These are phyloP conservation scores for Carpatolechia fugitivella DNA, from an alignment of 2,888 invertebrate species.

Conservation along the genomic window DNA sequence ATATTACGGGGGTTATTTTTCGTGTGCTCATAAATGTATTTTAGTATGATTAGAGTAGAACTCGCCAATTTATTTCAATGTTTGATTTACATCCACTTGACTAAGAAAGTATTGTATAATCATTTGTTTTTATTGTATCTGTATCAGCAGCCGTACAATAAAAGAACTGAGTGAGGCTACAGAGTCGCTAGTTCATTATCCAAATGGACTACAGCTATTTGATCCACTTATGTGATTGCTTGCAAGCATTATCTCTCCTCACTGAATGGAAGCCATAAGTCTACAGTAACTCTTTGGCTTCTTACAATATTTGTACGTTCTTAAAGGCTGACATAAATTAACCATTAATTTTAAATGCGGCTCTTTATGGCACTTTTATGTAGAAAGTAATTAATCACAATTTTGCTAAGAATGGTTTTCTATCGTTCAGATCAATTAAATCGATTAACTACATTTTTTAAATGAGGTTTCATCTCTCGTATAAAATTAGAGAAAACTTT, in stretches of 20 bases:
- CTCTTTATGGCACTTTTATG: background rate
- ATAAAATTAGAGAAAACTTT: too few relatives aligned
- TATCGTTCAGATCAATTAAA: background rate
- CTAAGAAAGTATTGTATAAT: slow-evolving; percentile 8
- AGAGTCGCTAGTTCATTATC: slow-evolving; percentile 75
- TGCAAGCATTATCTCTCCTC: slow-evolving; percentile 76
- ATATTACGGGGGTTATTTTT: background rate
- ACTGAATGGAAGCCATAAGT: slow-evolving; percentile 76
- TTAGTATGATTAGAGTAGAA: background rate
- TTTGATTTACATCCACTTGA: slow-evolving; percentile 6
- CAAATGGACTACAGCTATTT: slow-evolving; percentile 79
- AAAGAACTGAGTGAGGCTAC: slow-evolving; percentile 56
- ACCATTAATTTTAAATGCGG: slow-evolving; percentile 33
- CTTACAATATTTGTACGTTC: slow-evolving; percentile 60
- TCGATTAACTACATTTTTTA: too few relatives aligned
- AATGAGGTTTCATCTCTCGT: too few relatives aligned
- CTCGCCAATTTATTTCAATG: background rate
- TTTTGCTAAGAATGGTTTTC: background rate
- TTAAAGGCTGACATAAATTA: slow-evolving; percentile 41
- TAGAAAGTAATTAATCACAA: background rate
- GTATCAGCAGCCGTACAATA: slow-evolving; percentile 42
- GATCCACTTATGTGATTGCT: slow-evolving; percentile 80
- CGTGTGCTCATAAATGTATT: background rate
- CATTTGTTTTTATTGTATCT: slow-evolving; percentile 12
- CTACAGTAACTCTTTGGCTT: slow-evolving; percentile 71